Conservation (phyloP, 2,797 vertebrate species). For the Alfaro cultratus region DNA sequence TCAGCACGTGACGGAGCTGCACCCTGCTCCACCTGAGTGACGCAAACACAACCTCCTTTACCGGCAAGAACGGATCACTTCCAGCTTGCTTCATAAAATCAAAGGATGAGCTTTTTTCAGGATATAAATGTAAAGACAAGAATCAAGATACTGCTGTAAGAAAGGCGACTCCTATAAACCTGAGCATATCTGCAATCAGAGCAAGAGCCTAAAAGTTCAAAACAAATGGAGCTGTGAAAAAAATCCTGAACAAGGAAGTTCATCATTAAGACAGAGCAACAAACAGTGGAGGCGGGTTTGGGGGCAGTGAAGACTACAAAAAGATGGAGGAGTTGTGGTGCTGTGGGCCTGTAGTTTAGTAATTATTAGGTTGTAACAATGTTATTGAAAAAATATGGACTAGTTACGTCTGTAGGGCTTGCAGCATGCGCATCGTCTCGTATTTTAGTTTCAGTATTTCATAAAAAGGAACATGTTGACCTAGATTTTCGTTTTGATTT, state of each 20-base stretch:
- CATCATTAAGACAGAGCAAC: no score
- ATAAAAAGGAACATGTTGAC: slow-evolving; percentile 9
- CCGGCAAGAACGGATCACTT: neutral
- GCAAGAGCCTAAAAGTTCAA: no score
- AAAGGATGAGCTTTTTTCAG: neutral
- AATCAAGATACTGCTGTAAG: no score
- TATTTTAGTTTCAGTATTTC: slow-evolving; percentile 20
- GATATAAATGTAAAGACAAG: neutral
- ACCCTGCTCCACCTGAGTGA: slow-evolving; percentile 46
- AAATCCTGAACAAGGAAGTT: neutral
- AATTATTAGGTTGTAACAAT: neutral
- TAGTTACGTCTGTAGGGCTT: neutral
- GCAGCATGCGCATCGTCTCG: slow-evolving; percentile 4
- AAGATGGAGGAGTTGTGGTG: neutral
- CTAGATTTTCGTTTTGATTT: slow-evolving; percentile 11
- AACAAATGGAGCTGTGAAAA: neutral
- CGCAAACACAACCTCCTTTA: slow-evolving; percentile 35
- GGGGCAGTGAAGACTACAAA: no score
- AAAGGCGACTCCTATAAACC: no score
- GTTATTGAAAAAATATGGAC: neutral
- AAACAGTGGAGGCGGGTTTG: no score
- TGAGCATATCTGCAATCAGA: no score
- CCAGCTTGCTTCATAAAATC: slow-evolving; percentile 1
- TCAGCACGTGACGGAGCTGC: slow-evolving; percentile 1
- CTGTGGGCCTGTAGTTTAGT: neutral